Conservation (phyloP, 2,888 invertebrate genomes). For the Patella caerulea region DNA sequence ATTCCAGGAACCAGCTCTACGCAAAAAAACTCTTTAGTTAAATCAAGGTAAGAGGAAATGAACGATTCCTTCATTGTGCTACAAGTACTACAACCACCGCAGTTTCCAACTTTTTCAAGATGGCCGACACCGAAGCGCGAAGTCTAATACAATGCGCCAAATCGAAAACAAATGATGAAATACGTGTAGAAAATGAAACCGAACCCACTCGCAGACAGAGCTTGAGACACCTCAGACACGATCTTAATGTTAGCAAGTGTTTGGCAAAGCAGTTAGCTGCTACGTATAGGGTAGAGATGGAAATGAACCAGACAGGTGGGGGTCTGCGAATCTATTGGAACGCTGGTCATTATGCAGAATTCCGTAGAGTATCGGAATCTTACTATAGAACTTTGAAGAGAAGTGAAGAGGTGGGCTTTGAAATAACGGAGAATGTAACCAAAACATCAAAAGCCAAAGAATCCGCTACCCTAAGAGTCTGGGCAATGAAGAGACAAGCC, state of each 20-base stretch:
- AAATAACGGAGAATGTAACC: not conserved
- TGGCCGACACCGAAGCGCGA: too few species aligned
- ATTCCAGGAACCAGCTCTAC: too few species aligned
- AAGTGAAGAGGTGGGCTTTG: not conserved
- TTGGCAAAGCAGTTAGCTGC: not conserved
- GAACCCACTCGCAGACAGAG: too few species aligned
- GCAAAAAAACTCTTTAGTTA: too few species aligned
- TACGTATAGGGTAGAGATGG: not conserved
- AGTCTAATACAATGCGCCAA: too few species aligned
- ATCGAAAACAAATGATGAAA: too few species aligned
- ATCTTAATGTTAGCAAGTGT: not conserved
- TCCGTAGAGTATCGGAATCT: not conserved
- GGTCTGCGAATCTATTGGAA: not conserved
- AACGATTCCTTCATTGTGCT: too few species aligned
- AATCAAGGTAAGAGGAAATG: too few species aligned
- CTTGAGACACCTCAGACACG: not conserved
- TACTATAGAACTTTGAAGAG: not conserved
- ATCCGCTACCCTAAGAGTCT: not conserved
- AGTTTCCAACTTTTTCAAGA: too few species aligned
- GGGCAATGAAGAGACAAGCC: not conserved
- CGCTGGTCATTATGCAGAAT: conserved; percentile 2
- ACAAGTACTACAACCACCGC: too few species aligned
- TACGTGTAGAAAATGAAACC: too few species aligned
- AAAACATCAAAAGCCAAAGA: not conserved
- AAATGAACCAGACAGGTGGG: not conserved